These are phyloP conservation scores for Dendroctonus valens DNA, from an alignment of 1,140 invertebrate species.

Conservation along the genomic window DNA sequence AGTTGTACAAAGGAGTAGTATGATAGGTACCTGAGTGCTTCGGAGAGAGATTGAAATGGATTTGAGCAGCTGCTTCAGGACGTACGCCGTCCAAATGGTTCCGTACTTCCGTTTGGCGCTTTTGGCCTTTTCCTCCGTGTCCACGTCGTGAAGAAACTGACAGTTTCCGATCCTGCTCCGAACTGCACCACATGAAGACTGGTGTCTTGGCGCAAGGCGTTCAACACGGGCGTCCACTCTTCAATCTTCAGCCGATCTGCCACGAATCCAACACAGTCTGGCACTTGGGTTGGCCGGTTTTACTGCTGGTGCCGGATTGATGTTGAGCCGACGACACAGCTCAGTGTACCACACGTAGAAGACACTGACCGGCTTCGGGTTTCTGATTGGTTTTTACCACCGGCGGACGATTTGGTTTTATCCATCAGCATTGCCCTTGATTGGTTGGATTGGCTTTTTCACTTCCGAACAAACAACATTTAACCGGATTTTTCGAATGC, in stretches of 20 bases:
- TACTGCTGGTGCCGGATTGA: slow-evolving; percentile 40
- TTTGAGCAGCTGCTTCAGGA: slow-evolving; percentile 44
- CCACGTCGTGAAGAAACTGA: slow-evolving; percentile 56
- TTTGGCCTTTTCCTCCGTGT: slow-evolving; percentile 56
- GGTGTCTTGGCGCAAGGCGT: slow-evolving; percentile 62
- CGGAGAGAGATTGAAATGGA: slow-evolving; percentile 56
- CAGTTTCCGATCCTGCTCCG: slow-evolving; percentile 51
- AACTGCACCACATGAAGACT: slow-evolving; percentile 60
- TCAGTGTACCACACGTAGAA: slow-evolving; percentile 50
- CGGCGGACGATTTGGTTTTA: slow-evolving; percentile 39
- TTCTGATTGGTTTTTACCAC: slow-evolving; percentile 27
- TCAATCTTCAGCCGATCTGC: slow-evolving; percentile 67
- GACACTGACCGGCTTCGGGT: slow-evolving; percentile 45
- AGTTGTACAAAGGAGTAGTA: neutral
- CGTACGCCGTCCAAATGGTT: slow-evolving; percentile 45
- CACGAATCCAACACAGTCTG: slow-evolving; percentile 58
- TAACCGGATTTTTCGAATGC: slow-evolving; percentile 18
- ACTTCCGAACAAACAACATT: slow-evolving; percentile 30
- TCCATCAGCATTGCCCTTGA: slow-evolving; percentile 28
- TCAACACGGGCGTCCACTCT: slow-evolving; percentile 68
- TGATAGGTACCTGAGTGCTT: slow-evolving; percentile 50
- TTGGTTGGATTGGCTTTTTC: neutral
- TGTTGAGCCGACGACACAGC: slow-evolving; percentile 47
- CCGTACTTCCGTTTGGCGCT: slow-evolving; percentile 45
- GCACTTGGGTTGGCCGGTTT: slow-evolving; percentile 50